Base-by-base conservation (phyloP, 2,113 vertebrate genomes). In the Oryzias curvinotus region DNA sequence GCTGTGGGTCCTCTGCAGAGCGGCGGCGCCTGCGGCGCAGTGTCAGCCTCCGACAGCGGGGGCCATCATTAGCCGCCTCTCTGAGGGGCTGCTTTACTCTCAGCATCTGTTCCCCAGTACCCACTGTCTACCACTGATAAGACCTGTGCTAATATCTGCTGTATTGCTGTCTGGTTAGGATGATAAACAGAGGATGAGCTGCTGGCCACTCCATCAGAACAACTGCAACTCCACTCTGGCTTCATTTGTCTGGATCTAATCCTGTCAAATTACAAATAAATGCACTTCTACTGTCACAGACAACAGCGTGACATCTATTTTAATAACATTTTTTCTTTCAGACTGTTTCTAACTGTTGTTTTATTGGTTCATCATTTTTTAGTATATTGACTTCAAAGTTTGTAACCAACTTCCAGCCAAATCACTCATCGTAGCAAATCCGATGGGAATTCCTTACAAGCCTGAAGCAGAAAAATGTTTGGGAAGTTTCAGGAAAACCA, bases 101-200 rank as follows among this genome's bases (percentile, higher is more conserved):
- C 50, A 21, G 52, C 28, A 41, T 49, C 64, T 26, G 46, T 68
- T 62, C 57, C 53, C 51, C 57, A 57, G 66, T 71, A 68, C 63
- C 63, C 62, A 49, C 62, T 30, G 65, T 59, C 63, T 74, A 41
- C 55, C 25, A 21, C 71, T 71, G 79, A 82, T 82, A 82, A 78
- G 75, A 7, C 68, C 21, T 49, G 3, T 44, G 53, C 75, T 75
- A 49, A 74, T 71, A 71, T 71, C 57, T 72, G 57, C 23, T 61
- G 52, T 15, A 53, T 47, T 4, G 7, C 47, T 14, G 65, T 54
- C 57, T 73, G 69, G 54, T 59, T 57, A 57, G 57, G 16, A 66
- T 23, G 51, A 60, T 60, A 55, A 63, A 67, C 62, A 53, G 52
- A 41, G 62, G 4, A 51, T 23, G 63, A 61, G 52, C 60, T 43